These are phyloP conservation scores for Drosophila funebris DNA, from an alignment of 1,140 invertebrate genomes.

Conservation along the genomic window DNA sequence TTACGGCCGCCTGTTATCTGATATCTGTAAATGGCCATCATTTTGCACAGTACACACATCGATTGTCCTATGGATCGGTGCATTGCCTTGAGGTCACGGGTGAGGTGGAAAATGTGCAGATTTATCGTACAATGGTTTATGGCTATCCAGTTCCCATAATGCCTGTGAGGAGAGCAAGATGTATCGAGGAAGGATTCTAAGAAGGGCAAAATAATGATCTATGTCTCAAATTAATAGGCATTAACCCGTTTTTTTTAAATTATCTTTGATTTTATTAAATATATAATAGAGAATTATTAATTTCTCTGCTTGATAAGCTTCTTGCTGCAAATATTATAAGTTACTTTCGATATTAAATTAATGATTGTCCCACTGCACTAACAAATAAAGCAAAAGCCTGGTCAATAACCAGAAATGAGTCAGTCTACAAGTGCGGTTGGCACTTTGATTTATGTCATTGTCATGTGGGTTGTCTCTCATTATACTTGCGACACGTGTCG, in stretches of 20 bases:
- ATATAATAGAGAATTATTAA: not conserved
- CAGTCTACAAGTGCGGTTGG: conserved; percentile 6
- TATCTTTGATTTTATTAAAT: too few relatives aligned
- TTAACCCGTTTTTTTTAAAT: too few relatives aligned
- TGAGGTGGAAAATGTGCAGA: conserved; percentile 84
- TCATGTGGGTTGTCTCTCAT: conserved; percentile 6
- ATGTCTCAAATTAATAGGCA: too few relatives aligned
- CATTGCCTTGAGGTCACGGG: conserved; percentile 86
- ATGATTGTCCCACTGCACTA: not conserved
- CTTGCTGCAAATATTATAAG: not conserved
- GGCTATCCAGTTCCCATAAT: conserved; percentile 82
- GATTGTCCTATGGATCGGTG: conserved; percentile 86
- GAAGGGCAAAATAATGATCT: too few relatives aligned
- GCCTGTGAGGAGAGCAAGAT: not conserved
- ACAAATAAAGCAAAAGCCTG: conserved; percentile 10
- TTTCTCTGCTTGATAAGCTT: not conserved
- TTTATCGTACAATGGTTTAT: conserved; percentile 79
- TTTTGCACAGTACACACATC: conserved; percentile 87
- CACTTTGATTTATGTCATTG: conserved; percentile 47
- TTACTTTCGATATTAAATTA: not conserved
- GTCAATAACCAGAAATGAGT: not conserved
- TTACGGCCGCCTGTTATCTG: conserved; percentile 84
- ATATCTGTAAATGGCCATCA: conserved; percentile 89
- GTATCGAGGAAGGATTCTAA: too few relatives aligned
- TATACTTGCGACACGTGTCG: conserved; percentile 56